These are phyloP conservation scores for Chironomus striatipennis DNA, from an alignment of 1,140 invertebrate genomes.

Conservation along the genomic window DNA sequence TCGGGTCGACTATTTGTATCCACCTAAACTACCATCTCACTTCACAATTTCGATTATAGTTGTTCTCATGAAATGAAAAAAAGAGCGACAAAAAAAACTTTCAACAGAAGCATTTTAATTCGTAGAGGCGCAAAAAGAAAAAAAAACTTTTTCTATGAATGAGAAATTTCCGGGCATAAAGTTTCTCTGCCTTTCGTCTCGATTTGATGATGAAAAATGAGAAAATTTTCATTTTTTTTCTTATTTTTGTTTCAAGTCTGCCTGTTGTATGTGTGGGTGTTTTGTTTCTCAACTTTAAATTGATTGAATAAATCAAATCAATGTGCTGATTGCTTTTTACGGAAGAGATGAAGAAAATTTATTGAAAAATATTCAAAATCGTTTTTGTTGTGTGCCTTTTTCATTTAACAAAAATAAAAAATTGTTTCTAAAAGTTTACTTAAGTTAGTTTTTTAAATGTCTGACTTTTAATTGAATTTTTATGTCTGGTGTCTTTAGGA, in stretches of 20 bases:
- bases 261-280: too few species aligned
- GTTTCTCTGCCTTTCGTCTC: background rate
- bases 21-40: too few species aligned
- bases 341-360: background rate
- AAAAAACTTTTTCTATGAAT: constrained; percentile 22
- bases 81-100: background rate
- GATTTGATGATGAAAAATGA: constrained; percentile 1
- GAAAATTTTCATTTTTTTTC: background rate
- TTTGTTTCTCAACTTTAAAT: constrained; percentile 10
- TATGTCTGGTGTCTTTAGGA: too few species aligned
- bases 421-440: too few species aligned
- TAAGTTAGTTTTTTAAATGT: too few species aligned
- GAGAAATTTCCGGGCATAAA: constrained; percentile 19
- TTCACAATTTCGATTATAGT: too few species aligned
- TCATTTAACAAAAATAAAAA: too few species aligned
- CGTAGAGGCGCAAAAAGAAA: background rate
- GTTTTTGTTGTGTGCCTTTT: too few species aligned
- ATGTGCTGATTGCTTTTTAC: constrained; percentile 17
- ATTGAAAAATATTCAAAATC: too few species aligned
- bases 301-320: constrained; percentile 20
- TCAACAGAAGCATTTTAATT: background rate
- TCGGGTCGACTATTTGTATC: too few species aligned
- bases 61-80: background rate
- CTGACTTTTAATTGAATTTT: too few species aligned
- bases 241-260: background rate